These are phyloP conservation scores for Muscicapa adusta DNA, from an alignment of 2,113 vertebrate species.

Conservation along the genomic window DNA sequence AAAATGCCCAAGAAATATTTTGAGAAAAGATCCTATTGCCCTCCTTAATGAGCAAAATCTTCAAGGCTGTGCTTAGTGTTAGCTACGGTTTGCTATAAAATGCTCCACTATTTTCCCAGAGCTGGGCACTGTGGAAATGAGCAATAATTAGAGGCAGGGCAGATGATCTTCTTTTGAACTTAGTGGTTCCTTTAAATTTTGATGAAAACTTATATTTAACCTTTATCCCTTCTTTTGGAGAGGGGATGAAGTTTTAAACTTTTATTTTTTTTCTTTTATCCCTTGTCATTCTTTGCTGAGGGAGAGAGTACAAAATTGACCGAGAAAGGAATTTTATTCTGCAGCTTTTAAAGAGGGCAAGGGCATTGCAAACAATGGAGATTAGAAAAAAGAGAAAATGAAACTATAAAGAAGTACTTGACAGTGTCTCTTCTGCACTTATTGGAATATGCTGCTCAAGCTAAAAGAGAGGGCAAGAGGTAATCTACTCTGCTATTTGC, in stretches of 20 bases:
- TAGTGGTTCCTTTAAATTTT: neutral
- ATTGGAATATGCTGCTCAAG: constrained; percentile 64
- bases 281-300: neutral
- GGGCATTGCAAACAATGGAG: constrained; percentile 42
- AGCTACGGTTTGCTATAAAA: neutral
- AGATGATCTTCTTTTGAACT: neutral
- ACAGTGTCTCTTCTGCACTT: constrained; percentile 65
- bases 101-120: neutral
- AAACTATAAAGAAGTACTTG: constrained; percentile 71
- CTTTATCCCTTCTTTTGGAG: neutral
- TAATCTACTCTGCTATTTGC: constrained; percentile 68
- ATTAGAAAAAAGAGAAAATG: constrained; percentile 46
- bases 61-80: neutral
- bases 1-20: neutral
- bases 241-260: neutral
- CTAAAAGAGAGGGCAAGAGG: constrained; percentile 66
- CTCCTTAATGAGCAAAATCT: neutral
- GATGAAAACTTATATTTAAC: neutral
- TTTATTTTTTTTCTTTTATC: neutral
- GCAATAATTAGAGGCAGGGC: neutral
- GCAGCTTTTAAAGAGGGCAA: constrained; percentile 44
- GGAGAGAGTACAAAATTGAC: neutral
- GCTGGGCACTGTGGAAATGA: neutral
- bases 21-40: neutral
- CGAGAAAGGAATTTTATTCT: constrained; percentile 15